These are phyloP conservation scores for Nymphalis c-album DNA, from an alignment of 2,888 invertebrate genomes.

Conservation along the genomic window DNA sequence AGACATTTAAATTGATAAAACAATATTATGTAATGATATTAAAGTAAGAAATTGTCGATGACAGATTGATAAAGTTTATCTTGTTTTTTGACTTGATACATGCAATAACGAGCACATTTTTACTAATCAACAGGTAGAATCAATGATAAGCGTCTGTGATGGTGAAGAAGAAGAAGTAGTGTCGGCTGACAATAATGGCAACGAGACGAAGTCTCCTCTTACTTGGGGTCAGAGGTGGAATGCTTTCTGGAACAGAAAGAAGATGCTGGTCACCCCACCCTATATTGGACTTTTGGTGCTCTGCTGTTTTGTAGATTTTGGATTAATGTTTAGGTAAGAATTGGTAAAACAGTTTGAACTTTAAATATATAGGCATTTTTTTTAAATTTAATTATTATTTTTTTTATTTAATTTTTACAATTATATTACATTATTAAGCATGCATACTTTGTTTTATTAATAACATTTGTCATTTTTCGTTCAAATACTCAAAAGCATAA, in stretches of 20 bases:
- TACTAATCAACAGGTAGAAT: conserved; percentile 60
- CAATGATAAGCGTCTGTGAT: conserved; percentile 68
- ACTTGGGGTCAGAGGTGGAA: conserved; percentile 73
- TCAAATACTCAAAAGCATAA: too few species aligned
- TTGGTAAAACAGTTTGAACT: neutral
- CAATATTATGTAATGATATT: too few species aligned
- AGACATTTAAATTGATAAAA: too few species aligned
- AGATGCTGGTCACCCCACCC: conserved; percentile 76
- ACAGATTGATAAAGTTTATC: too few species aligned
- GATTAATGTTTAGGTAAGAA: conserved; percentile 74
- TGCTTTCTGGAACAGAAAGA: conserved; percentile 73
- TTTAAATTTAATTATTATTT: too few species aligned
- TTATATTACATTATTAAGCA: too few species aligned
- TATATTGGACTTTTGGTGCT: conserved; percentile 77
- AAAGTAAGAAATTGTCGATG: too few species aligned
- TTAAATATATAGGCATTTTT: neutral
- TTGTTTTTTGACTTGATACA: too few species aligned
- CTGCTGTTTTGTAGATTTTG: conserved; percentile 82
- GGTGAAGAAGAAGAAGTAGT: conserved; percentile 72
- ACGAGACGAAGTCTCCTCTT: conserved; percentile 68
- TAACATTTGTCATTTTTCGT: too few species aligned
- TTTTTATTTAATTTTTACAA: too few species aligned
- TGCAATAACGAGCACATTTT: too few species aligned
- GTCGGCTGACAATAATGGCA: conserved; percentile 71
- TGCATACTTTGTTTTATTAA: too few species aligned